Evolutionary conservation across 2,113 vertebrate species (phyloP).

Genomic region (Symphodus melops): DNA sequence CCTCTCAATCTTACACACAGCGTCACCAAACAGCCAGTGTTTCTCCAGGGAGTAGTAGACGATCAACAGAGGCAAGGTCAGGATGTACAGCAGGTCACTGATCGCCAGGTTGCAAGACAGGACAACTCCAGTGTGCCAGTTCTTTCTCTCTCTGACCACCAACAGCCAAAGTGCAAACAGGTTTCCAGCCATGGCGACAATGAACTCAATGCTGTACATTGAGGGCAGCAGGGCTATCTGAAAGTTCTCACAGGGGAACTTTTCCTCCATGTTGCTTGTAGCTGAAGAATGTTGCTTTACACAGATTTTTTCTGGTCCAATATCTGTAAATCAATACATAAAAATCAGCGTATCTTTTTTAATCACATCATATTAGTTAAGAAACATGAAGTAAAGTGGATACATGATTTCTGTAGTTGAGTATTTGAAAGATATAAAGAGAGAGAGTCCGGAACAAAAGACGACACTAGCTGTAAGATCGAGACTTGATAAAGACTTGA

Average conservation of each 20-base stretch:
- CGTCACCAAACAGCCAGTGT: conserved; percentile 77
- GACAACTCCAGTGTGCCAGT: conserved; percentile 84
- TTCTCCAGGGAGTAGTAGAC: conserved; percentile 78
- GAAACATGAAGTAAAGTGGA: neutral
- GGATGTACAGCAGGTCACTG: conserved; percentile 85
- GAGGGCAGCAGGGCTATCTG: conserved; percentile 69
- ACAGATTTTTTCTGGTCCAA: neutral
- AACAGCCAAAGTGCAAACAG: conserved; percentile 79
- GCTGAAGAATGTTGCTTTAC: neutral
- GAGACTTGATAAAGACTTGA: too few species aligned
- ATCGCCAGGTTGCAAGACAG: conserved; percentile 85
- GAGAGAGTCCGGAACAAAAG: neutral
- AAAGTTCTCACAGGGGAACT: conserved; percentile 34
- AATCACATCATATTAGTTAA: neutral
- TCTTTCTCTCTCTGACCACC: conserved; percentile 59
- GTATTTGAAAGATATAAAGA: neutral
- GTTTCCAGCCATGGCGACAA: conserved; percentile 76
- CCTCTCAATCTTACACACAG: conserved; percentile 81
- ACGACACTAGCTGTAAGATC: neutral
- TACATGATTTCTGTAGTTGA: neutral
- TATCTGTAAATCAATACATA: conserved; percentile 15
- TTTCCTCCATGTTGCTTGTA: conserved; percentile 22
- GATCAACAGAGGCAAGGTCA: conserved; percentile 83
- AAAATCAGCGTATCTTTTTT: neutral
- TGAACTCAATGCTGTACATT: conserved; percentile 75